Evolutionary conservation across 2,797 vertebrate genomes (phyloP).

Genomic region (Tachyglossus aculeatus): DNA sequence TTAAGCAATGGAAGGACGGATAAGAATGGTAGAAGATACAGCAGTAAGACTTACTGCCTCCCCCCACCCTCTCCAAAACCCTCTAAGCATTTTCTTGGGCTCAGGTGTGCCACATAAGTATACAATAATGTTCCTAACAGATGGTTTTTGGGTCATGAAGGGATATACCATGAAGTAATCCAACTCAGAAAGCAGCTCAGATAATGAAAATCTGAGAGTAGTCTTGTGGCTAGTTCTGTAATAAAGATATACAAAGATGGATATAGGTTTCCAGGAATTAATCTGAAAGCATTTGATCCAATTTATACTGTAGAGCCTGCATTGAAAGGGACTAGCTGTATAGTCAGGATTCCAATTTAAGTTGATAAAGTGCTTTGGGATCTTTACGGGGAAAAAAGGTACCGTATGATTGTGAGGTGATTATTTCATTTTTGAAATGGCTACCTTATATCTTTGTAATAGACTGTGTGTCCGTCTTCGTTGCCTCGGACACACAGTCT

Average conservation of each 20-base stretch:
- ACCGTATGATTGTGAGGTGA: constrained; percentile 60
- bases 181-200: constrained; percentile 22
- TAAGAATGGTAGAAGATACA: constrained; percentile 22
- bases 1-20: no score
- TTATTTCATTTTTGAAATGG: constrained; percentile 64
- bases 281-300: constrained; percentile 53
- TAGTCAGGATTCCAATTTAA: constrained; percentile 59
- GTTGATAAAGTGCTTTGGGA: constrained; percentile 59
- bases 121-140: constrained; percentile 43
- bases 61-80: constrained; percentile 21
- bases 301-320: constrained; percentile 53
- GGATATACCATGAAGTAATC: constrained; percentile 21
- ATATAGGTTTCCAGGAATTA: constrained; percentile 54
- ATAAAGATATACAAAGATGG: constrained; percentile 54
- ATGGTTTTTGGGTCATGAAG: constrained; percentile 28
- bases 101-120: constrained; percentile 54
- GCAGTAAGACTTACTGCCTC: constrained; percentile 3
- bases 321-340: constrained; percentile 39
- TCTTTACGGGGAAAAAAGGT: constrained; percentile 53
- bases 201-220: constrained; percentile 55
- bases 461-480: constrained; percentile 31
- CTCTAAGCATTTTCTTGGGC: constrained; percentile 61
- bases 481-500: no score
- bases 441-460: constrained; percentile 45
- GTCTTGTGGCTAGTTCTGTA: constrained; percentile 52